Base-by-base conservation (phyloP, 1,140 invertebrate species). In the Drepana arcuata region DNA sequence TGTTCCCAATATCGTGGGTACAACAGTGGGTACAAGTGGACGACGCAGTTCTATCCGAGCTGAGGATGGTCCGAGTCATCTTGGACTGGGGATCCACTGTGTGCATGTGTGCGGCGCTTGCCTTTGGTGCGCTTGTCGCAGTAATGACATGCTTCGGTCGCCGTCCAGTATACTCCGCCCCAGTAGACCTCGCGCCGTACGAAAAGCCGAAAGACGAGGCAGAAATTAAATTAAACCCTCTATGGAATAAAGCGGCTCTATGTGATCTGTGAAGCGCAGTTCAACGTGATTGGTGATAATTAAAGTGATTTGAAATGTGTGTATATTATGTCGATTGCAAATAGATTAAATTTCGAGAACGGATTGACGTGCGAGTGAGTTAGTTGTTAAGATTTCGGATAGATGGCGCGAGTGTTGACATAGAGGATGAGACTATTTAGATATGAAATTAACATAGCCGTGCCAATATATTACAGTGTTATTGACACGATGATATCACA, bases 1-100 rank as follows among this genome's bases (percentile, higher is more conserved):
- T 89, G 64, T 89, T 94, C 48, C 93, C 93, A 0, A 83, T 93
- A 14, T 85, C 94, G 14, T 94, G 92, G 92, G 93, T 94, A 49
- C 86, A 90, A 39, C 86, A 94, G 51, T 84, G 85, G 24, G 90
- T 89, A 0, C 66, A 71, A 9, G 83, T 92, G 1, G 84, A 84
- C 2, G 83, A 86, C 0, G 26, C 25, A 0, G 77, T 88, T 0
- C 53, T 89, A 23, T 73, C 83, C 0, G 72, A 84, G 16, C 41
- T 81, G 11, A 31, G 48, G 0, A 49, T 48, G 6, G 72, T 74
- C 2, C 60, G 70, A n/a, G 48, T 56, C n/a, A 46, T 73, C 0
- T 21, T 61, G 13, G 77, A 81, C 29, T 78, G 77, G 73, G 77
- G 77, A 2, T 60, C 57, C 0, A 55, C 51, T 0, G 58, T 74